phyloP scores from a whole-genome alignment of 2,888 invertebrate species.

The Heliconius charithonia region DNA sequence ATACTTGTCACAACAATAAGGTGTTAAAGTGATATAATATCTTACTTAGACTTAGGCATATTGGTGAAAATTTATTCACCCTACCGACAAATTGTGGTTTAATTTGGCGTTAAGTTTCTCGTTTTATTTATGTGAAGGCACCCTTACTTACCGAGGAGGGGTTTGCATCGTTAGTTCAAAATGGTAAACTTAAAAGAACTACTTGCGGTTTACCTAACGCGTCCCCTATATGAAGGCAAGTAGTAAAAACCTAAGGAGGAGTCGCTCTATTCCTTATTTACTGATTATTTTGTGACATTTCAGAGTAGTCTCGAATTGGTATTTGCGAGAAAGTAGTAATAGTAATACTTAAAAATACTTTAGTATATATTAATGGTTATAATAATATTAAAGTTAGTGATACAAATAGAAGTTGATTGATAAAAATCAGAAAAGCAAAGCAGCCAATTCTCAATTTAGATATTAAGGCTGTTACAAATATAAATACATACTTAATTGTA shows the following conservation, averaged over 20 bases:
- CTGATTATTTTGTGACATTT: neutral
- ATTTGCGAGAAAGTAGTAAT: too few relatives aligned
- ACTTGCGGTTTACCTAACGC: neutral
- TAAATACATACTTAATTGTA: neutral
- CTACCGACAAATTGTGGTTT: slow-evolving; percentile 70
- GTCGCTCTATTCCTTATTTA: neutral
- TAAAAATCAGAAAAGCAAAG: too few relatives aligned
- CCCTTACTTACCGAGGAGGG: slow-evolving; percentile 41
- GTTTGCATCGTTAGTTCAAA: slow-evolving; percentile 8
- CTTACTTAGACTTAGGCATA: slow-evolving; percentile 60
- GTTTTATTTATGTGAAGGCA: slow-evolving; percentile 59
- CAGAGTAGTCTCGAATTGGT: neutral
- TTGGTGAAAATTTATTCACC: slow-evolving; percentile 75
- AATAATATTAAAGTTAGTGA: too few relatives aligned
- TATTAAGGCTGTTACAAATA: neutral
- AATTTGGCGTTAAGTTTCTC: slow-evolving; percentile 73
- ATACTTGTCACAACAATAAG: slow-evolving; percentile 11
- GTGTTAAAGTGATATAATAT: slow-evolving; percentile 53
- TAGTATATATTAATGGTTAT: too few relatives aligned
- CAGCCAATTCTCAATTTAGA: too few relatives aligned
- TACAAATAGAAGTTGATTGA: too few relatives aligned
- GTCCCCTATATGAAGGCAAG: neutral
- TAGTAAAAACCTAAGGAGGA: too few relatives aligned
- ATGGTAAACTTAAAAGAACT: neutral
- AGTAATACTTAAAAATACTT: too few relatives aligned